Evolutionary conservation across 2,888 invertebrate genomes (phyloP).

Genomic region (Mongoloraphidia duomilia): DNA sequence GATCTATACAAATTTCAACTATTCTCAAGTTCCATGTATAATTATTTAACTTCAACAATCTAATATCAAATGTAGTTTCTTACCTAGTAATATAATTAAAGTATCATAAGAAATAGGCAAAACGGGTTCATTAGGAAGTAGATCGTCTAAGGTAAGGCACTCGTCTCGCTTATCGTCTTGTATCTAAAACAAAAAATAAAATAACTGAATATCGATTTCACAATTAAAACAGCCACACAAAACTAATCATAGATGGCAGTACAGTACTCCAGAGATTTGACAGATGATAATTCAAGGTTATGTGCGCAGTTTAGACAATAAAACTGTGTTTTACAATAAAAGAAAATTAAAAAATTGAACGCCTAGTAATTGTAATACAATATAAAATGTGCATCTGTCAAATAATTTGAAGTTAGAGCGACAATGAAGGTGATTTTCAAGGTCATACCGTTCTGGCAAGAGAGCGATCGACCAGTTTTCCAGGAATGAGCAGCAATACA

Average conservation of each 20-base stretch:
- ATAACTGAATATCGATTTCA: neutral
- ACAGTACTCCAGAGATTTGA: too few species aligned
- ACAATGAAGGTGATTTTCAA: too few species aligned
- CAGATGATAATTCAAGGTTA: too few species aligned
- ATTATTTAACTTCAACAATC: too few species aligned
- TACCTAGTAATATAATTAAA: conserved; percentile 71
- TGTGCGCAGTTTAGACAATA: neutral
- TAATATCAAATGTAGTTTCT: conserved; percentile 17
- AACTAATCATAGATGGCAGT: too few species aligned
- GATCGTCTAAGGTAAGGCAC: conserved; percentile 61
- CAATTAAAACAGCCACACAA: too few species aligned
- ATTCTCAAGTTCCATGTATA: too few species aligned
- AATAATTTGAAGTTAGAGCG: neutral
- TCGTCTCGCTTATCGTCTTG: conserved; percentile 68
- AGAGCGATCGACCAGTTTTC: conserved; percentile 49
- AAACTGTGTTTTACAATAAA: too few species aligned
- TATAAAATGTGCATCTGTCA: conserved; percentile 5
- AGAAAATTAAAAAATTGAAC: too few species aligned
- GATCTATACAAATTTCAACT: too few species aligned
- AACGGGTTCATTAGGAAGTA: conserved; percentile 60
- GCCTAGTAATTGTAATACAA: too few species aligned
- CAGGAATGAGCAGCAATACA: conserved; percentile 47
- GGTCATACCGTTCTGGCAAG: conserved; percentile 57
- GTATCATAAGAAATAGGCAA: conserved; percentile 68
- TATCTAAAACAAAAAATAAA: conserved; percentile 28